These are phyloP conservation scores for Morelia viridis DNA, from an alignment of 2,797 vertebrate genomes.

Conservation along the genomic window DNA sequence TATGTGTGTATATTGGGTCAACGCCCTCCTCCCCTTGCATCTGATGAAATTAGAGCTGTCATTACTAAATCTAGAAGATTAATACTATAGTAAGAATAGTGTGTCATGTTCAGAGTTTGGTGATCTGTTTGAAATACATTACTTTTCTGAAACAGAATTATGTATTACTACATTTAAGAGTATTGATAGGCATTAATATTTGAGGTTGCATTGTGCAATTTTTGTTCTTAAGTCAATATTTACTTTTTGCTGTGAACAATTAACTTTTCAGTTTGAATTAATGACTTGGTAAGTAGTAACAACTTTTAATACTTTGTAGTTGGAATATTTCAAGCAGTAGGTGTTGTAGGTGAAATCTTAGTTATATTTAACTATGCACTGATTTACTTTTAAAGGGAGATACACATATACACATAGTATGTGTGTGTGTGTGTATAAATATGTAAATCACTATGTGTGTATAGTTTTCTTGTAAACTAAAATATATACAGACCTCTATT, in stretches of 20 bases:
- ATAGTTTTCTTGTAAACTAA: constrained; percentile 47
- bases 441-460: constrained; percentile 42
- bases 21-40: constrained; percentile 4
- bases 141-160: constrained; percentile 84
- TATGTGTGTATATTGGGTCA: constrained; percentile 10
- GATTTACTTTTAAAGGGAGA: neutral
- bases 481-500: neutral
- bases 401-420: neutral
- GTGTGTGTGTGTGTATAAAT: neutral
- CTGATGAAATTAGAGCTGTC: constrained; percentile 24
- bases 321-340: constrained; percentile 47
- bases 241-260: constrained; percentile 71
- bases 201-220: constrained; percentile 65
- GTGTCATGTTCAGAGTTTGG: constrained; percentile 81
- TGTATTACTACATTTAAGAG: constrained; percentile 67
- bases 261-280: constrained; percentile 76
- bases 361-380: constrained; percentile 39
- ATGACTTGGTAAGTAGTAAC: constrained; percentile 79
- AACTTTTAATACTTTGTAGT: constrained; percentile 68
- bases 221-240: constrained; percentile 65
- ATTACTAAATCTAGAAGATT: constrained; percentile 42
- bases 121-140: constrained; percentile 79
- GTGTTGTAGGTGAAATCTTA: constrained; percentile 55
- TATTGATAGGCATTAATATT: constrained; percentile 60
- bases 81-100: constrained; percentile 40